phyloP scores from a whole-genome alignment of 1,140 invertebrate species.

The Colletes gigas region DNA sequence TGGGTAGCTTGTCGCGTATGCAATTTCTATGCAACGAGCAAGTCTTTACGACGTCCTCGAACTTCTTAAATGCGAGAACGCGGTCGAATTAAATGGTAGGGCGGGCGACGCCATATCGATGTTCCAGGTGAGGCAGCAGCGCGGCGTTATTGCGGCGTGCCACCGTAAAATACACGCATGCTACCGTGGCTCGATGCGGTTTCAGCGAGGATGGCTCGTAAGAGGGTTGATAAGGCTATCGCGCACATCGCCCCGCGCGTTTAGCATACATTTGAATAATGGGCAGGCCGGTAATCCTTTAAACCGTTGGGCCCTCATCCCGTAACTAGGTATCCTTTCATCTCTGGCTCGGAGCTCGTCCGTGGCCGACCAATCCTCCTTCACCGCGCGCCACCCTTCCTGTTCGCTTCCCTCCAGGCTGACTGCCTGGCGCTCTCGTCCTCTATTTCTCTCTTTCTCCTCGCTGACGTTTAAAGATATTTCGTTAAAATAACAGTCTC shows the following conservation, averaged over 20 bases:
- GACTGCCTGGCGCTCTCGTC: conserved; percentile 43
- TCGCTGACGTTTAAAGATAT: conserved; percentile 79
- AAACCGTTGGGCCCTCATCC: conserved; percentile 79
- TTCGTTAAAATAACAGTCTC: conserved; percentile 81
- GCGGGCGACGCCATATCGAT: conserved; percentile 18
- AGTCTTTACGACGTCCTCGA: no score
- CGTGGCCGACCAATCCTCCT: conserved; percentile 58
- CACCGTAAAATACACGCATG: conserved; percentile 58
- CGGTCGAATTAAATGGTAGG: conserved; percentile 12
- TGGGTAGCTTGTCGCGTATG: no score
- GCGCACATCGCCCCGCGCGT: conserved; percentile 76
- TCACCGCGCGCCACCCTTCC: conserved; percentile 30
- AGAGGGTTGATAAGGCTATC: conserved; percentile 80
- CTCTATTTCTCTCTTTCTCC: conserved; percentile 58
- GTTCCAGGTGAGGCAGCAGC: background rate
- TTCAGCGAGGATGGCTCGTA: conserved; percentile 59
- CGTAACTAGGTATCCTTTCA: conserved; percentile 82
- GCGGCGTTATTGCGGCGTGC: conserved; percentile 55
- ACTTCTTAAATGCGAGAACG: background rate
- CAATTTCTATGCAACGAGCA: no score
- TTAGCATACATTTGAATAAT: conserved; percentile 82
- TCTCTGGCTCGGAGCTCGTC: conserved; percentile 73
- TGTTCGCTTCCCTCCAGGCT: conserved; percentile 44
- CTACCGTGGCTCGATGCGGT: conserved; percentile 17
- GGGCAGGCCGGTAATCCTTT: conserved; percentile 80